Conservation (phyloP, 2,888 invertebrate species). For the Stenodera caucasica region DNA sequence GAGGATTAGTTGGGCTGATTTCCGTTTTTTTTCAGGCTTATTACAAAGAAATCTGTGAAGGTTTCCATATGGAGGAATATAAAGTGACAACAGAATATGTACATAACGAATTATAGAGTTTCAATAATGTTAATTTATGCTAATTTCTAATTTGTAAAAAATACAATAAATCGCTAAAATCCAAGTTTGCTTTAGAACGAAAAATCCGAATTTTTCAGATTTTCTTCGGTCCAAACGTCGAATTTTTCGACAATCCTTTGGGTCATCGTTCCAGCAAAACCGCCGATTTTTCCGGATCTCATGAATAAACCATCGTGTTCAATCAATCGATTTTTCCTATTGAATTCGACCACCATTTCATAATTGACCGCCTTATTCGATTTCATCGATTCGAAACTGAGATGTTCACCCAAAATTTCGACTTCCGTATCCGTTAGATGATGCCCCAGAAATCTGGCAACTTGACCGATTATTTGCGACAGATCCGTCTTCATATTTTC, state of each 20-base stretch:
- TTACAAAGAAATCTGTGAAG: slow-evolving; percentile 73
- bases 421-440: slow-evolving; percentile 37
- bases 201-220: slow-evolving; percentile 63
- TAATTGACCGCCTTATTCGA: slow-evolving; percentile 62
- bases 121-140: not conserved
- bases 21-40: slow-evolving; percentile 59
- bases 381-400: slow-evolving; percentile 58
- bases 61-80: slow-evolving; percentile 80
- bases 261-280: slow-evolving; percentile 62
- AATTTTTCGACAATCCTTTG: slow-evolving; percentile 70
- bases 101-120: slow-evolving; percentile 74
- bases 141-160: slow-evolving; percentile 2
- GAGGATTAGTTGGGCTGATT: too few relatives aligned
- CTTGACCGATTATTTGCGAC: slow-evolving; percentile 37
- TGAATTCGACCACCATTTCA: slow-evolving; percentile 51
- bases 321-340: slow-evolving; percentile 49
- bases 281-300: slow-evolving; percentile 56
- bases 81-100: slow-evolving; percentile 81
- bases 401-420: slow-evolving; percentile 36
- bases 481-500: slow-evolving; percentile 47
- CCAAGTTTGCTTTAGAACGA: not conserved
- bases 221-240: slow-evolving; percentile 69
- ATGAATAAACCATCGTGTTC: slow-evolving; percentile 54
- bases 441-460: slow-evolving; percentile 41
- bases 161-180: not conserved